A percentile compares a stretch with the other conserved stretches of the same genome.
phyloP scores from a whole-genome alignment of 2,888 invertebrate species.

The Embidobia sp. region DNA sequence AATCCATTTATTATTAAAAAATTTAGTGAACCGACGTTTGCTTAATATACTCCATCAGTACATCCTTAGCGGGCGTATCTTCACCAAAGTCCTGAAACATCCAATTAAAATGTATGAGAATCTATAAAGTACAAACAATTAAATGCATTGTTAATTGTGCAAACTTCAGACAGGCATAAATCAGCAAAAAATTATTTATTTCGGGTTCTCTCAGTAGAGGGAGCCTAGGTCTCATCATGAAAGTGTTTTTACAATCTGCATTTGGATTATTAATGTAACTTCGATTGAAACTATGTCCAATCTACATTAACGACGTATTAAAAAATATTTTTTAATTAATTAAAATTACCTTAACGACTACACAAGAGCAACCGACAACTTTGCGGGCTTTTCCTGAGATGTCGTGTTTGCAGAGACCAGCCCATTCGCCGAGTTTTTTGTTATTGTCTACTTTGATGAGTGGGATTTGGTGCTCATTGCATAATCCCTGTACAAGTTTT shows the following conservation, averaged over 20 bases:
- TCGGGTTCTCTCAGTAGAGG: conserved; percentile 81
- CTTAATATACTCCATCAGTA: conserved; percentile 96
- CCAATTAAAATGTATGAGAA: not conserved
- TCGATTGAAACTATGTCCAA: too few species aligned
- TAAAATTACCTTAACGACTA: conserved; percentile 92
- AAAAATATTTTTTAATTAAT: too few species aligned
- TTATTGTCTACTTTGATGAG: conserved; percentile 99
- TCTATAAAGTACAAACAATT: too few species aligned
- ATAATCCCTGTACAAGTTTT: conserved; percentile 97
- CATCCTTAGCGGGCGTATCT: conserved; percentile 97
- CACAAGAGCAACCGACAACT: conserved; percentile 98
- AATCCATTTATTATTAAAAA: conserved; percentile 80
- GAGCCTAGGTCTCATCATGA: conserved; percentile 81
- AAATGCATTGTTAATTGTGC: not conserved
- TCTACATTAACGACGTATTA: too few species aligned
- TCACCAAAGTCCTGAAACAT: conserved; percentile 95
- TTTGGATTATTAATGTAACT: too few species aligned
- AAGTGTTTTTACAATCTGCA: too few species aligned
- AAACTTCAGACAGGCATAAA: conserved; percentile 73
- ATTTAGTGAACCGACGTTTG: conserved; percentile 82
- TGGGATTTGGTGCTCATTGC: conserved; percentile 99
- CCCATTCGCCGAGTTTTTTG: conserved; percentile 99
- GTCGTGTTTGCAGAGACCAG: conserved; percentile 99
- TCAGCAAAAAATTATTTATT: conserved; percentile 72
- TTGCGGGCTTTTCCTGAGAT: conserved; percentile 99